Evolutionary conservation across 2,888 invertebrate genomes (phyloP), one percentile per base, ranked within the genome.

Genomic region (Drosophila rubida): DNA sequence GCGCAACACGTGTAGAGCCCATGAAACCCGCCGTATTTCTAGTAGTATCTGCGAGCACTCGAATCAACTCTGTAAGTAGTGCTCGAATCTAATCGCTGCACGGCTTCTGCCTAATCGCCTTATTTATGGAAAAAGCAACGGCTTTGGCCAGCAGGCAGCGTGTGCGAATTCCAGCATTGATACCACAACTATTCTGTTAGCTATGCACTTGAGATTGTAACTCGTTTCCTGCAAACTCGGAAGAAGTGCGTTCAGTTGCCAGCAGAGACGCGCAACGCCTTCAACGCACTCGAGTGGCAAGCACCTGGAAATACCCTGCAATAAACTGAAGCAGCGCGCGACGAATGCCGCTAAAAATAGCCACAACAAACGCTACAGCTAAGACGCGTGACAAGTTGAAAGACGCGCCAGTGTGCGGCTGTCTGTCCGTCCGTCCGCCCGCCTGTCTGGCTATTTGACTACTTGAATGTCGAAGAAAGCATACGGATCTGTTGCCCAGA

Each of bases 71-170:
- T n/a, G n/a, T 7, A 39, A 50, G 54, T 50, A 45, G 23, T 19
- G 19, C 7, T 32, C 44, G 42, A 57, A 72, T 72, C 71, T 68
- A 35, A 72, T 62, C 68, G 37, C 16, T 13, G 11, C 25, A 35
- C 1, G 11, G 22, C 11, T 32, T 39, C 16, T 16, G 14, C n/a
- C 27, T 57, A 46, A 55, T 57, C 16, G 6, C 41, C 27, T 22
- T 46, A 45, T 35, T 54, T 41, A 48, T 42, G 30, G 35, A 25
- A 30, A 46, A 16, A 30, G 2, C 23, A 30, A 25, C 13, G 11
- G 2, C 22, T 35, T 22, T 6, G 7, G n/a, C n/a, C 32, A 19
- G 19, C 3, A n/a, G 22, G 32, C 22, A 8, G 19, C 53, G 55
- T 42, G 46, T 35, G 57, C 41, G 51, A 30, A 22, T 48, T 41